A percentile compares a stretch with the other conserved stretches of the same genome.
phyloP scores from a whole-genome alignment of 2,888 invertebrate genomes.

The Notodonta dromedarius region DNA sequence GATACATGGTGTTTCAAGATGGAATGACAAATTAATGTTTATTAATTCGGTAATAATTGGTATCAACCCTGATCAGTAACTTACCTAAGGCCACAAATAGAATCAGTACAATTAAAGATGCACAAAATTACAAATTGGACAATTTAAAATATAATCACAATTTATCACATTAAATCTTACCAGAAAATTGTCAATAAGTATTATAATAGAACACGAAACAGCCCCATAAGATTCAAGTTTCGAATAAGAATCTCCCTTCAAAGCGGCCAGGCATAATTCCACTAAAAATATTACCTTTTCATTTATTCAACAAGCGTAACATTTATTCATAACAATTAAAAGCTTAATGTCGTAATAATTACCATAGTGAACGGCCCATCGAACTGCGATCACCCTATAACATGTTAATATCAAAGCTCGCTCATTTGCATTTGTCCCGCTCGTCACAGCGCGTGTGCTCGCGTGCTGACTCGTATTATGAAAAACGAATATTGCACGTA shows the following conservation, averaged over 20 bases:
- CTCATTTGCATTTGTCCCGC: slow-evolving; percentile 82
- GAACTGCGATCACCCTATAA: slow-evolving; percentile 60
- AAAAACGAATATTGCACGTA: slow-evolving; percentile 54
- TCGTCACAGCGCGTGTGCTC: slow-evolving; percentile 71
- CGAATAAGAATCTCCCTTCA: no score
- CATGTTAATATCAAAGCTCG: slow-evolving; percentile 68
- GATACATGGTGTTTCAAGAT: slow-evolving; percentile 49
- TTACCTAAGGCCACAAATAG: no score
- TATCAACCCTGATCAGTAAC: no score
- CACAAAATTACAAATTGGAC: no score
- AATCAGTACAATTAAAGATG: no score
- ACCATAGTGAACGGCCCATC: slow-evolving; percentile 9
- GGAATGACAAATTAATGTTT: slow-evolving; percentile 1
- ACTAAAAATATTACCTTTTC: not conserved
- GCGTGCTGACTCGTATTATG: slow-evolving; percentile 75
- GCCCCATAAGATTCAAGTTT: no score
- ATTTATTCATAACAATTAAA: slow-evolving; percentile 3
- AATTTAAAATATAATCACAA: no score
- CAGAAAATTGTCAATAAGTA: no score
- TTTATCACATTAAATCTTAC: no score
- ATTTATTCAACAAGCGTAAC: not conserved
- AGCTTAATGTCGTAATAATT: not conserved
- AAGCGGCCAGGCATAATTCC: no score
- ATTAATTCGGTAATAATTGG: not conserved
- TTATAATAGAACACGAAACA: no score